These are phyloP conservation scores for Neria commutata DNA, from an alignment of 2,888 invertebrate species.

Conservation along the genomic window DNA sequence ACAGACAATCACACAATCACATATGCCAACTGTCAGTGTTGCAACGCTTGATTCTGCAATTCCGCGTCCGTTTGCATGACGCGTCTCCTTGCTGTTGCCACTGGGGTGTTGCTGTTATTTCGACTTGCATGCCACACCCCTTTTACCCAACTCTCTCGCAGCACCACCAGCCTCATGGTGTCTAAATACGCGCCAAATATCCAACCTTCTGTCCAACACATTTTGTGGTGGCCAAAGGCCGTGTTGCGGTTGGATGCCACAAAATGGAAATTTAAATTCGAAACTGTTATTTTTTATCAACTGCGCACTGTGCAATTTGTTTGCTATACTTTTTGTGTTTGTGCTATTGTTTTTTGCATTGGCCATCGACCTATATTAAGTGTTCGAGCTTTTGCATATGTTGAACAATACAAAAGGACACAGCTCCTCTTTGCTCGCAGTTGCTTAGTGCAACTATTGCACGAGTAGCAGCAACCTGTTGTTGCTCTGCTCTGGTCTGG, in stretches of 20 bases:
- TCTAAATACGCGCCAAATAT: conserved; percentile 2
- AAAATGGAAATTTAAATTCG: conserved; percentile 14
- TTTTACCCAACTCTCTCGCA: background rate
- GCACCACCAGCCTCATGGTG: no score
- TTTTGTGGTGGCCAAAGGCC: background rate
- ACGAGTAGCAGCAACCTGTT: no score
- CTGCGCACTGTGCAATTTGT: background rate
- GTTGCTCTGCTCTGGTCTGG: no score
- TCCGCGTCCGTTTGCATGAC: background rate
- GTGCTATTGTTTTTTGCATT: conserved; percentile 44
- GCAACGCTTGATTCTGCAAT: background rate
- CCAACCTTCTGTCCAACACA: no score
- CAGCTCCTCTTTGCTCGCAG: no score
- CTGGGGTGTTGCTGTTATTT: background rate
- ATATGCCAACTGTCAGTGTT: background rate
- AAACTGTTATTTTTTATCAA: conserved; percentile 19
- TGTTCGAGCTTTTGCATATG: no score
- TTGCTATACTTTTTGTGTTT: conserved; percentile 32
- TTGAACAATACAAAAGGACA: no score
- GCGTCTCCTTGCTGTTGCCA: background rate
- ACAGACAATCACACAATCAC: background rate
- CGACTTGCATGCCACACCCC: background rate
- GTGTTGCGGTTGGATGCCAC: background rate
- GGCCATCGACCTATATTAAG: no score
- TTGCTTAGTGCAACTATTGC: no score